Evolutionary conservation across 2,888 invertebrate species (phyloP).

Genomic region (Sabellastarte sp.): DNA sequence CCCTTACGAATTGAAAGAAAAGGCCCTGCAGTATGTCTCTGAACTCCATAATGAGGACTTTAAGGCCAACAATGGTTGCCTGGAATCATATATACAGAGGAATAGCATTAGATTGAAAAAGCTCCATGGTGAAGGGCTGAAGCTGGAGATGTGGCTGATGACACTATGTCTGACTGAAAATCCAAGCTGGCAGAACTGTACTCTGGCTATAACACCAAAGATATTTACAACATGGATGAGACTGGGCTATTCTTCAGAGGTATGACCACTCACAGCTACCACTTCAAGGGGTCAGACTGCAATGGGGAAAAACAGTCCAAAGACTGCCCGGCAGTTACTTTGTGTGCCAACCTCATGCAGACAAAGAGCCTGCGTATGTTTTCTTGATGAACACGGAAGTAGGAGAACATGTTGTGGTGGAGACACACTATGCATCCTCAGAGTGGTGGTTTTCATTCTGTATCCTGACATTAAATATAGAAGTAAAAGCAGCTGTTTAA

Average conservation of each 20-base stretch:
- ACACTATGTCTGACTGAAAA: constrained; percentile 16
- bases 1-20: background rate
- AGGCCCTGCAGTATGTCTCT: constrained; percentile 3
- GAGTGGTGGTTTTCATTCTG: too few species aligned
- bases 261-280: constrained; percentile 23
- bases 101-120: constrained; percentile 22
- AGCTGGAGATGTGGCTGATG: constrained; percentile 19
- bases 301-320: constrained; percentile 30
- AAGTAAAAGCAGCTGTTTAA: too few species aligned
- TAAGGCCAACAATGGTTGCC: constrained; percentile 35
- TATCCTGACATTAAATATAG: too few species aligned
- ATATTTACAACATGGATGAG: too few species aligned
- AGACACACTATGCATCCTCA: too few species aligned
- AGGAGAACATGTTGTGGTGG: too few species aligned
- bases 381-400: too few species aligned
- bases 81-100: constrained; percentile 23
- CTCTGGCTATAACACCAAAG: constrained; percentile 13
- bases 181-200: constrained; percentile 3
- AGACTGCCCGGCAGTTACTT: constrained; percentile 12
- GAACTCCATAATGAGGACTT: constrained; percentile 11
- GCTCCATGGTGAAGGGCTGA: constrained; percentile 23
- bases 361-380: background rate
- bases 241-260: too few species aligned
- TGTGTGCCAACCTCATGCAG: background rate
- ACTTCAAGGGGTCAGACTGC: constrained; percentile 25